Evolutionary conservation across 2,797 vertebrate species (phyloP).

Genomic region (Triplophysa bombifrons): DNA sequence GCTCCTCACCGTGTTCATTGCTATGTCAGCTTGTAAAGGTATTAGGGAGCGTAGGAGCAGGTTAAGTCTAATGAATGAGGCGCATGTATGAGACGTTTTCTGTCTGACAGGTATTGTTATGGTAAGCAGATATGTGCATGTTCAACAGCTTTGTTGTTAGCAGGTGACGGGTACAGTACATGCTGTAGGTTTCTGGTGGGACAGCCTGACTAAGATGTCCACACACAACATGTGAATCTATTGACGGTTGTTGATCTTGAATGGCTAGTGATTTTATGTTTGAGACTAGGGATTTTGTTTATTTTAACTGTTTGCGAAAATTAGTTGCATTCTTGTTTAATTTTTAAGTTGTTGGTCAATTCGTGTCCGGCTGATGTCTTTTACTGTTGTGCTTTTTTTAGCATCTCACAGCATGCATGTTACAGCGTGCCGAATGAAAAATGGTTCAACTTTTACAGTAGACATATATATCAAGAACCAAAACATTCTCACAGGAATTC

Average conservation of each 20-base stretch:
- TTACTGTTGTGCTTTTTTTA: background rate
- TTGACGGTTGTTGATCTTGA: background rate
- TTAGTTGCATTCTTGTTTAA: background rate
- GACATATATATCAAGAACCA: background rate
- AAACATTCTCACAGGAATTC: too few species aligned
- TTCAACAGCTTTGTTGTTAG: conserved; percentile 28
- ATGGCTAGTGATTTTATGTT: background rate
- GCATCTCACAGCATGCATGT: too few species aligned
- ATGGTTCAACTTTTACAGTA: too few species aligned
- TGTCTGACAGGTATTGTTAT: conserved; percentile 41
- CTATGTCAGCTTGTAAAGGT: conserved; percentile 44
- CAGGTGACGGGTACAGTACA: conserved; percentile 45
- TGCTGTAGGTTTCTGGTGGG: conserved; percentile 17
- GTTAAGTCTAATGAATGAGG: conserved; percentile 27
- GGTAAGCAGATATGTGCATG: conserved; percentile 20
- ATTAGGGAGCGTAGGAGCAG: conserved; percentile 25
- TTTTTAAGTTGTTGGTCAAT: background rate
- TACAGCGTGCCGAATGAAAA: too few species aligned
- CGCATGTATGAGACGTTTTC: conserved; percentile 8
- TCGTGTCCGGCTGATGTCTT: background rate
- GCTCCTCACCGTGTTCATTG: conserved; percentile 21
- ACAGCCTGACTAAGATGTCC: conserved; percentile 9
- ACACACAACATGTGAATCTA: conserved; percentile 11
- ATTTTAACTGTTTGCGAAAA: background rate
- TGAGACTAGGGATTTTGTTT: background rate